phyloP scores from a whole-genome alignment of 2,888 invertebrate genomes.

The Nasonovia ribisnigri region DNA sequence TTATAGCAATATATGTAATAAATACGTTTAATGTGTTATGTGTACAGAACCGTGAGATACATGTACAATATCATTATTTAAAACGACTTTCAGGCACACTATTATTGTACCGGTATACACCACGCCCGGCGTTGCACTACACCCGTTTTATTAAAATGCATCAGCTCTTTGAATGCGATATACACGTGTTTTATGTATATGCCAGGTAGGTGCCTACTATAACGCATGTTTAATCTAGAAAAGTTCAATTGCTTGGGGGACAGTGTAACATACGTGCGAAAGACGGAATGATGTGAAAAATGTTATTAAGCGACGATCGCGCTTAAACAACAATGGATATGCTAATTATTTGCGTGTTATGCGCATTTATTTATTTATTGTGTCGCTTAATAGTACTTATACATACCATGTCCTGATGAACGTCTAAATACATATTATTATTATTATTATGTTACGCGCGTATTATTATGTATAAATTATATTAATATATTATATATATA shows the following conservation, averaged over 20 bases:
- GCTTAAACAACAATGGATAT: background rate
- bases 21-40: background rate
- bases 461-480: background rate
- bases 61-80: background rate
- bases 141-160: background rate
- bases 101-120: background rate
- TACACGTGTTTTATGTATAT: background rate
- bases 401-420: background rate
- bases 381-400: background rate
- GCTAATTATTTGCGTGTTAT: background rate
- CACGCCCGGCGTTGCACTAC: background rate
- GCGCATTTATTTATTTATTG: background rate
- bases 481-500: too few species aligned
- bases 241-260: background rate
- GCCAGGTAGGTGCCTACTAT: background rate
- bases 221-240: background rate
- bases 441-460: background rate
- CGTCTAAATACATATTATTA: background rate
- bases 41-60: background rate
- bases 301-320: background rate
- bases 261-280: background rate
- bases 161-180: background rate
- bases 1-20: background rate
- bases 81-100: background rate
- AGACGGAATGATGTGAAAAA: background rate